Percentiles rank a stretch among this genome's conserved stretches.
Conservation (phyloP, 1,140 invertebrate species). For the Bombyx mori region ASM3026992v2 NC_085115.1:6203501-6204000, state of each 20-base stretch:
- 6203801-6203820: slow-evolving; percentile 60
- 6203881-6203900: slow-evolving; percentile 43
- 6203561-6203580: slow-evolving; percentile 21
- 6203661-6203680: slow-evolving; percentile 74
- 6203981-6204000: no score
- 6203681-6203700: slow-evolving; percentile 74
- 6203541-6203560: slow-evolving; percentile 80
- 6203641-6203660: slow-evolving; percentile 8
- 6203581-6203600: no score
- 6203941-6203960: background rate
- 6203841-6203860: slow-evolving; percentile 44
- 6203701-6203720: slow-evolving; percentile 73
- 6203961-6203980: background rate
- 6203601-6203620: no score
- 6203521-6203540: slow-evolving; percentile 82
- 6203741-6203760: slow-evolving; percentile 77
- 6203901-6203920: slow-evolving; percentile 64
- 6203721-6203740: slow-evolving; percentile 69
- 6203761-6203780: slow-evolving; percentile 79
- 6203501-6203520: slow-evolving; percentile 77
- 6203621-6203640: no score
- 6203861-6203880: slow-evolving; percentile 35
- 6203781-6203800: slow-evolving; percentile 72
- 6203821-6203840: slow-evolving; percentile 57
- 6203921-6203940: slow-evolving; percentile 44